A percentile compares a stretch with the other conserved stretches of the same genome.
Conservation (phyloP, 1,140 invertebrate genomes). For the Paralvinella palmiformis region DNA sequence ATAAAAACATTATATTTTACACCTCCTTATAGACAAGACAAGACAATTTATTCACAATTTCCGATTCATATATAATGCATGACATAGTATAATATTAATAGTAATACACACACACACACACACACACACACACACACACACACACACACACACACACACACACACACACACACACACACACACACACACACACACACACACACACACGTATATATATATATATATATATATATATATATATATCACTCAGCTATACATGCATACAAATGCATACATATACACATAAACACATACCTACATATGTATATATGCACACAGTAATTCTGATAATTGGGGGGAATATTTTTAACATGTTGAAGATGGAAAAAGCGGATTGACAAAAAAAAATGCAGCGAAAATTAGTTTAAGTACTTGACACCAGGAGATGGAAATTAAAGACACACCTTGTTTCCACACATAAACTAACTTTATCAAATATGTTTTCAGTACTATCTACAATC, state of each 20-base stretch:
- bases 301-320: background rate
- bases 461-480: no score
- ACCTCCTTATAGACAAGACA: background rate
- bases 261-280: background rate
- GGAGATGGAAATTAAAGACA: no score
- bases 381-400: no score
- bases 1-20: background rate
- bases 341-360: background rate
- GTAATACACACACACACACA: background rate
- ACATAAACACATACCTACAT: background rate
- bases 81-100: background rate
- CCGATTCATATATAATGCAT: background rate
- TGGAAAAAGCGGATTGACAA: no score
- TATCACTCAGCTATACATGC: background rate
- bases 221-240: background rate
- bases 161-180: background rate
- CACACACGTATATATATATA: background rate
- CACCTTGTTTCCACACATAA: no score
- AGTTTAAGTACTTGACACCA: no score
- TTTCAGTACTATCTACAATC: no score
- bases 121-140: constrained; percentile 3
- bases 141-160: background rate
- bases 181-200: background rate
- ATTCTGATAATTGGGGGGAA: background rate
- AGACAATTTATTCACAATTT: background rate